phyloP scores from a whole-genome alignment of 2,888 invertebrate species.

The Drosophila incognita region DNA sequence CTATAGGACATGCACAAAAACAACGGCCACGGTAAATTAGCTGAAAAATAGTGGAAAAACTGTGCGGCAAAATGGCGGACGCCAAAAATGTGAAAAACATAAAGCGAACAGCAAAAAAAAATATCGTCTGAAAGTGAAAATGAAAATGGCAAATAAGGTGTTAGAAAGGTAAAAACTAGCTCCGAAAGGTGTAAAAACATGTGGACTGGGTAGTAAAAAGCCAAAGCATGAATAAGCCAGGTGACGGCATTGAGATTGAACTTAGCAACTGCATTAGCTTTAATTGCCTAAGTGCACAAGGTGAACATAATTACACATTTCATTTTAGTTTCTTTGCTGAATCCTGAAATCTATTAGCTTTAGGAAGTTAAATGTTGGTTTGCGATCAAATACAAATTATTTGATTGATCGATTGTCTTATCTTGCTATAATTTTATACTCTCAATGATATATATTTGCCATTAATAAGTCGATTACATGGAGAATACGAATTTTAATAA shows the following conservation, averaged over 20 bases:
- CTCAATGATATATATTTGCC: not conserved
- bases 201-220: conserved; percentile 7
- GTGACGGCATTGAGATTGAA: conserved; percentile 61
- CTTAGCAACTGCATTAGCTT: conserved; percentile 64
- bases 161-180: conserved; percentile 50
- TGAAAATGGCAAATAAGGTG: conserved; percentile 51
- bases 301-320: not conserved
- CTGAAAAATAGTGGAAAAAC: conserved; percentile 74
- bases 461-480: not conserved
- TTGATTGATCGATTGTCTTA: not conserved
- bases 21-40: conserved; percentile 75
- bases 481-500: not conserved
- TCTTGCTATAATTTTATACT: not conserved
- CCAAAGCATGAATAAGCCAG: conserved; percentile 48
- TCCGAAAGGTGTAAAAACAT: conserved; percentile 36
- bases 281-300: conserved; percentile 28
- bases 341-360: not conserved
- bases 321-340: not conserved
- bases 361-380: not conserved
- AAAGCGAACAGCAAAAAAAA: conserved; percentile 38
- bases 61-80: conserved; percentile 75
- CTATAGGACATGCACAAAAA: conserved; percentile 57
- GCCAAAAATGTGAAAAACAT: conserved; percentile 62
- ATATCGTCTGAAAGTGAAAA: conserved; percentile 46
- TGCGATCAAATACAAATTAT: not conserved